Conservation (phyloP, 2,113 vertebrate species). For the Tachycineta bicolor region DNA sequence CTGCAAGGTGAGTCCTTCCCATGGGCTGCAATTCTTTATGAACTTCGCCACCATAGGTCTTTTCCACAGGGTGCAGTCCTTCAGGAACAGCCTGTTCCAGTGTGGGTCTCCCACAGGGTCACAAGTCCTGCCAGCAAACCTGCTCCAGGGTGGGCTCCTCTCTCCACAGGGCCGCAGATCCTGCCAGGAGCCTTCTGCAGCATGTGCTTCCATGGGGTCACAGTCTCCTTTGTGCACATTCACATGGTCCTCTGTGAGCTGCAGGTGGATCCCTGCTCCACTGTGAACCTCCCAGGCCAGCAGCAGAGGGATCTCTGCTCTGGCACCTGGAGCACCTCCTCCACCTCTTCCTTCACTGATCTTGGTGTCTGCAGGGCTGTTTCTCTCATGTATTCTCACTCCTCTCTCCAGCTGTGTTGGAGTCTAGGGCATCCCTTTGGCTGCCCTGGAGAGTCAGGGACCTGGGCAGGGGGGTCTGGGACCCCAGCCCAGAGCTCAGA, state of each 20-base stretch:
- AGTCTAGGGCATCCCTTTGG: too few relatives aligned
- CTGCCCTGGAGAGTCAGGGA: too few relatives aligned
- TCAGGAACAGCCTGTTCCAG: background rate
- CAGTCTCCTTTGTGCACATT: background rate
- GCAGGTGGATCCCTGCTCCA: too few relatives aligned
- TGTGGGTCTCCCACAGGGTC: background rate
- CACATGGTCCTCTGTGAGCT: too few relatives aligned
- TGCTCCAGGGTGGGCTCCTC: background rate
- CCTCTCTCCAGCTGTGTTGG: background rate
- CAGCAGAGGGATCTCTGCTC: background rate
- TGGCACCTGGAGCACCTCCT: background rate
- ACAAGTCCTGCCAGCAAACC: background rate
- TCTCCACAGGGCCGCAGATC: background rate
- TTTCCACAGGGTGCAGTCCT: background rate
- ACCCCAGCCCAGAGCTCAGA: too few relatives aligned
- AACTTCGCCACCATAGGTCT: accelerated
- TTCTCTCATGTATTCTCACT: background rate
- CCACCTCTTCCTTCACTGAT: background rate
- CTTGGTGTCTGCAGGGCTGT: background rate
- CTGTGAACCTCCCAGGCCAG: background rate
- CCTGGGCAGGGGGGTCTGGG: too few relatives aligned
- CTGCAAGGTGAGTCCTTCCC: background rate
- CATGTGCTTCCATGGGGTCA: background rate
- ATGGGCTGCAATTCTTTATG: background rate
- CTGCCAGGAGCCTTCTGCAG: background rate